Conservation (phyloP, 2,113 vertebrate species). For the Oriolus oriolus region DNA sequence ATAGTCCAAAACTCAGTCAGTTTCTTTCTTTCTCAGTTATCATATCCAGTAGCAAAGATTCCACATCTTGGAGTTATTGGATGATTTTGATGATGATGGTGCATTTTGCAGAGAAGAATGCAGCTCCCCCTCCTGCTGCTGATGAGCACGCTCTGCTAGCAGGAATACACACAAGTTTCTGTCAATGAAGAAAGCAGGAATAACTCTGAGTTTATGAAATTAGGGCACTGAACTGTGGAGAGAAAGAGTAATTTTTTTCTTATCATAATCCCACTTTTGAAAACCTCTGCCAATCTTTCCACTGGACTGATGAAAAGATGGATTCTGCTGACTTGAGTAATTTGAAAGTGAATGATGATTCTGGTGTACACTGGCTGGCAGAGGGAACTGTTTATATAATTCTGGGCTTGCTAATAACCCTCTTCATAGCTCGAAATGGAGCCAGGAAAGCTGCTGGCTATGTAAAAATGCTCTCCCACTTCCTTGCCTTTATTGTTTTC, state of each 20-base stretch:
- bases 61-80: not conserved
- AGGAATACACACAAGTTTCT: not conserved
- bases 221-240: not conserved
- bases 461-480: constrained; percentile 25
- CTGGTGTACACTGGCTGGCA: constrained; percentile 16
- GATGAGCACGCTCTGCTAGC: not conserved
- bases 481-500: constrained; percentile 51
- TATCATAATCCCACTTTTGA: not conserved
- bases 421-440: constrained; percentile 43
- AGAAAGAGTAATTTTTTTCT: not conserved
- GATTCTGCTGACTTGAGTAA: constrained; percentile 51
- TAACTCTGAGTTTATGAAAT: constrained; percentile 3
- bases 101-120: not conserved
- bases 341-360: constrained; percentile 30
- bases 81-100: not conserved
- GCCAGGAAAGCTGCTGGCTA: constrained; percentile 58
- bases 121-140: not conserved
- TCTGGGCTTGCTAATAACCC: constrained; percentile 44
- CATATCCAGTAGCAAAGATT: not conserved
- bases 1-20: not conserved
- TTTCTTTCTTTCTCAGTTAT: not conserved
- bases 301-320: constrained; percentile 1
- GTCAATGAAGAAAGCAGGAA: not conserved
- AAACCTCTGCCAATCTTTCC: constrained; percentile 19
- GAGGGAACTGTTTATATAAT: constrained; percentile 57